Evolutionary conservation across 2,888 invertebrate genomes (phyloP).

Genomic region (Leptopilina drosophilae): DNA sequence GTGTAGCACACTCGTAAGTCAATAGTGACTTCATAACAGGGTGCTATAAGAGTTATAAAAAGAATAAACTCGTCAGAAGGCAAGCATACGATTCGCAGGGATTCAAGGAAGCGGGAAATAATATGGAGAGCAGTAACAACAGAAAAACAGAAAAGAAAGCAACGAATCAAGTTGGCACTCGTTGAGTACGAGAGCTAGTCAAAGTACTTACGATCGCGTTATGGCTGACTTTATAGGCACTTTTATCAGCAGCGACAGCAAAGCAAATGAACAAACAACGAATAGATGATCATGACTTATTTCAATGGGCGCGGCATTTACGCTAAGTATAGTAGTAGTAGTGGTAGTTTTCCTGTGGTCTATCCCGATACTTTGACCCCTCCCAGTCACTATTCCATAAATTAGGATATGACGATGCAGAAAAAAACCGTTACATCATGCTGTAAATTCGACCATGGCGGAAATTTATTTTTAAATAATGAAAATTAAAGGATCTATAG

Average conservation of each 20-base stretch:
- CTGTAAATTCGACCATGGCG: no score
- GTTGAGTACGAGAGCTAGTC: constrained; percentile 35
- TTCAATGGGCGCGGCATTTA: constrained; percentile 45
- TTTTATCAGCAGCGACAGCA: constrained; percentile 27
- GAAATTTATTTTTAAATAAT: no score
- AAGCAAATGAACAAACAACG: constrained; percentile 39
- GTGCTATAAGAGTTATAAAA: not conserved
- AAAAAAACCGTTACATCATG: no score
- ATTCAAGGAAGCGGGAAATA: not conserved
- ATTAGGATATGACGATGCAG: constrained; percentile 58
- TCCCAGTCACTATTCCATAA: constrained; percentile 59
- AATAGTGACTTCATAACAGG: constrained; percentile 20
- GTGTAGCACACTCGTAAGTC: constrained; percentile 7
- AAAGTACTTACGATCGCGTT: constrained; percentile 36
- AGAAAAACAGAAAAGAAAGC: not conserved
- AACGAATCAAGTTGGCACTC: constrained; percentile 25
- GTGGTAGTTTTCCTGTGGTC: constrained; percentile 2
- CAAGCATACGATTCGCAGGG: not conserved
- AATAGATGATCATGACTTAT: not conserved
- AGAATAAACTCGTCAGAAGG: constrained; percentile 1
- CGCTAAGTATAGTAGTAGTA: no score
- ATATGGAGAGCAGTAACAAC: not conserved
- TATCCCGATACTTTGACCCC: constrained; percentile 49
- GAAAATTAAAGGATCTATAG: no score
- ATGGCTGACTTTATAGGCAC: constrained; percentile 40